Percentiles rank a stretch among this genome's conserved stretches.
These are phyloP conservation scores for Caenorhabditis uteleia DNA, from an alignment of 2,888 invertebrate species.

Conservation along the genomic window DNA sequence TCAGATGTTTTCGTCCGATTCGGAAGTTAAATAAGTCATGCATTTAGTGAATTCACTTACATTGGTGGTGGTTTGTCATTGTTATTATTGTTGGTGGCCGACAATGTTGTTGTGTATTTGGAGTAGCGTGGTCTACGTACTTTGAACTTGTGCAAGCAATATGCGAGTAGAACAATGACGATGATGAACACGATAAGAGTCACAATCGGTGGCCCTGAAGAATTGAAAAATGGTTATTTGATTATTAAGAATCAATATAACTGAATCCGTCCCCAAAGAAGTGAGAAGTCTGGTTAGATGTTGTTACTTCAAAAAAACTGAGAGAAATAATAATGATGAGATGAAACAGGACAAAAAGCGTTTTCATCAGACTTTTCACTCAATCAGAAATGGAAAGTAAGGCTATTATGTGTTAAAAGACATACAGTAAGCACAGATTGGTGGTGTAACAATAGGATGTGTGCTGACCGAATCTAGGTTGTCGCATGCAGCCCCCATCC, in stretches of 20 bases:
- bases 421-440: conserved; percentile 42
- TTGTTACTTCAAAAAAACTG: too few relatives aligned
- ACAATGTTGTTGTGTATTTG: conserved; percentile 28
- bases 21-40: too few relatives aligned
- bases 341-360: too few relatives aligned
- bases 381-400: conserved; percentile 15
- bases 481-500: conserved; percentile 35
- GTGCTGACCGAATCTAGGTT: conserved; percentile 35
- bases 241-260: not conserved
- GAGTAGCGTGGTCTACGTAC: conserved; percentile 35
- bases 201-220: conserved; percentile 40
- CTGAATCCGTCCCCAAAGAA: too few relatives aligned
- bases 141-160: conserved; percentile 37
- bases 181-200: conserved; percentile 30
- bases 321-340: too few relatives aligned
- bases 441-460: conserved; percentile 28
- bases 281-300: too few relatives aligned
- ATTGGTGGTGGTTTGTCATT: conserved; percentile 21
- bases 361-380: too few relatives aligned
- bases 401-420: conserved; percentile 23
- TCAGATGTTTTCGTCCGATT: too few relatives aligned
- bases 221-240: too few relatives aligned
- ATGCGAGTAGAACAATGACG: conserved; percentile 25
- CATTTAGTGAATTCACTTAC: too few relatives aligned
- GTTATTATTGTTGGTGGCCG: conserved; percentile 23